Conservation (phyloP, 2,797 vertebrate species). For the Geotria australis region DNA sequence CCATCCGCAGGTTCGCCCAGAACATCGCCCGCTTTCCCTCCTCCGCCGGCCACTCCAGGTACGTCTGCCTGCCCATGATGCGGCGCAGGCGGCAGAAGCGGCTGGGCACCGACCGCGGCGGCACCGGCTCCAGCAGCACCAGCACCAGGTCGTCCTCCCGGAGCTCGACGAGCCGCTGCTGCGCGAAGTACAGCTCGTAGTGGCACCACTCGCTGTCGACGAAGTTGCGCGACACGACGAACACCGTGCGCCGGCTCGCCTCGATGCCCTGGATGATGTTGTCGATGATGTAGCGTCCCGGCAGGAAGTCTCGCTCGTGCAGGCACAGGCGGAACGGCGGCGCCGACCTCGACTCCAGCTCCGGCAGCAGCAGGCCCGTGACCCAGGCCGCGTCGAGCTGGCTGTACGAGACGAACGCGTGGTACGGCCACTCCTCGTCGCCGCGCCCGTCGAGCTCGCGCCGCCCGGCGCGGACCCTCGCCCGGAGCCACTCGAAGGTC, state of each 20-base stretch:
- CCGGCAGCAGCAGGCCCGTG: constrained; percentile 20
- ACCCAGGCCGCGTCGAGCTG: constrained; percentile 35
- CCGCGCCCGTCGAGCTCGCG: too few species aligned
- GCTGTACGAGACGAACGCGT: constrained; percentile 59
- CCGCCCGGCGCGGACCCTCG: too few species aligned
- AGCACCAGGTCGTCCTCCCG: constrained; percentile 30
- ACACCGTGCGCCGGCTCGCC: constrained; percentile 39
- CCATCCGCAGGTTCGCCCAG: constrained; percentile 41
- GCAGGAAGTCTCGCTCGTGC: constrained; percentile 43
- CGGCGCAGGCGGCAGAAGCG: constrained; percentile 41
- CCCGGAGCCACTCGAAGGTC: too few species aligned
- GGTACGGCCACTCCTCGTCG: constrained; percentile 19
- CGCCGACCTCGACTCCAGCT: constrained; percentile 24
- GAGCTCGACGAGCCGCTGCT: constrained; percentile 27
- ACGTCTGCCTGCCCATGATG: constrained; percentile 37
- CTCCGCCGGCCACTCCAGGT: constrained; percentile 48
- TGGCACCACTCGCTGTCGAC: constrained; percentile 75
- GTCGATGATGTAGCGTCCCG: constrained; percentile 39
- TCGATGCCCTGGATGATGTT: constrained; percentile 55
- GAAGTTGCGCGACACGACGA: constrained; percentile 49
- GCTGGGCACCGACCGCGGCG: constrained; percentile 26
- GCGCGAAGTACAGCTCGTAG: constrained; percentile 66
- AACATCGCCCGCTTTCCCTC: constrained; percentile 32
- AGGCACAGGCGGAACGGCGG: constrained; percentile 20
- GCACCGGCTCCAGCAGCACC: constrained; percentile 42